Evolutionary conservation across 2,797 vertebrate species (phyloP).

Genomic region (Galagoides demidoff): DNA sequence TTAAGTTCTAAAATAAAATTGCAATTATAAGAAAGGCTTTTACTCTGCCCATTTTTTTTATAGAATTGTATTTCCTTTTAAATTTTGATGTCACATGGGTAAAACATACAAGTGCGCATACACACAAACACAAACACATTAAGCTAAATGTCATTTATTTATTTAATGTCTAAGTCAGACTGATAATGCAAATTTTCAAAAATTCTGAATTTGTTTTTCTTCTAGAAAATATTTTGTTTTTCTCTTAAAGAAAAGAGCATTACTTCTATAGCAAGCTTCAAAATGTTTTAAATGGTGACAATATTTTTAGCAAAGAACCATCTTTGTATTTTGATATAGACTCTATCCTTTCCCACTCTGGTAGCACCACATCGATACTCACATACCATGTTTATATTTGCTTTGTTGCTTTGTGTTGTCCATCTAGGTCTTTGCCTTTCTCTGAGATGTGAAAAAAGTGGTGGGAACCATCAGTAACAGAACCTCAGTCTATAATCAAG

Average conservation of each 20-base stretch:
- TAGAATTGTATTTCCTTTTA: slow-evolving; percentile 36
- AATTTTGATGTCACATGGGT: slow-evolving; percentile 4
- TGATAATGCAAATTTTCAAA: slow-evolving; percentile 51
- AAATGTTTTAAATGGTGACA: background rate
- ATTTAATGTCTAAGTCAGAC: slow-evolving; percentile 30
- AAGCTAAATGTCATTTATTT: slow-evolving; percentile 52
- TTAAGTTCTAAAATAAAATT: slow-evolving; percentile 62
- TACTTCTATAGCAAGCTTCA: slow-evolving; percentile 21
- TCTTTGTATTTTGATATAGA: slow-evolving; percentile 40
- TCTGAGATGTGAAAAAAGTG: slow-evolving; percentile 71
- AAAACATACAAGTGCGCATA: background rate
- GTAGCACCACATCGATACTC: slow-evolving; percentile 2
- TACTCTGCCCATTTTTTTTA: slow-evolving; percentile 15
- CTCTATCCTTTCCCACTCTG: background rate
- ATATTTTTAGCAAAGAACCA: slow-evolving; percentile 38
- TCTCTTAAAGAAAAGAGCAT: background rate
- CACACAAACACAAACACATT: background rate
- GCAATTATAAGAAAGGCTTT: background rate
- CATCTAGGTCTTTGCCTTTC: slow-evolving; percentile 59
- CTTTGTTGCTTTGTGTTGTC: slow-evolving; percentile 63
- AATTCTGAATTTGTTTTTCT: slow-evolving; percentile 9
- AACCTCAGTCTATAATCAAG: slow-evolving; percentile 73
- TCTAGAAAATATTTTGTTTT: background rate
- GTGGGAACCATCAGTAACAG: slow-evolving; percentile 76
- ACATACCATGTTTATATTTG: slow-evolving; percentile 68